These are phyloP conservation scores for Bradypus variegatus DNA, from an alignment of 2,797 vertebrate genomes.

Conservation along the genomic window DNA sequence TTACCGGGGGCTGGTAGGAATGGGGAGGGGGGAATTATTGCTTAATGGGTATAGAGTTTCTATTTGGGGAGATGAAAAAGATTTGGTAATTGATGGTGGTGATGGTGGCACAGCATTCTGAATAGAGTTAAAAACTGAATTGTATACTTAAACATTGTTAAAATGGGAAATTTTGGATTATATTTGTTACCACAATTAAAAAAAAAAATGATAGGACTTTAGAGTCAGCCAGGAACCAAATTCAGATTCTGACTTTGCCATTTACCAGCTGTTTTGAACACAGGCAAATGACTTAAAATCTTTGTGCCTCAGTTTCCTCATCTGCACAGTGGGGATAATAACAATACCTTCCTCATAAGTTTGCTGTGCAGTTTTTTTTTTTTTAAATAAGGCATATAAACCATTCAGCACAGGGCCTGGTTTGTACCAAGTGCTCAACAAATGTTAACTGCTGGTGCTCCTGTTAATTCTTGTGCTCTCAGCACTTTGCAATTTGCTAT, in stretches of 20 bases:
- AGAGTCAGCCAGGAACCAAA: not conserved
- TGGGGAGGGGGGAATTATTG: too few species aligned
- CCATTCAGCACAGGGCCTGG: not conserved
- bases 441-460: not conserved
- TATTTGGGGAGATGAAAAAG: too few species aligned
- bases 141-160: too few species aligned
- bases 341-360: not conserved
- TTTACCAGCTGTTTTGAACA: not conserved
- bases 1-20: too few species aligned
- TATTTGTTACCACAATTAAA: too few species aligned
- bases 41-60: too few species aligned
- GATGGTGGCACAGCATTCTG: too few species aligned
- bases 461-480: not conserved
- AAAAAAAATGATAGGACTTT: not conserved
- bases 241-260: not conserved
- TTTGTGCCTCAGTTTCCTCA: not conserved
- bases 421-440: not conserved
- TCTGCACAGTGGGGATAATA: not conserved
- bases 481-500: not conserved
- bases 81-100: too few species aligned
- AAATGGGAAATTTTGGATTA: too few species aligned
- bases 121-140: too few species aligned
- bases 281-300: not conserved
- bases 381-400: not conserved
- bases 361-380: not conserved